phyloP scores from a whole-genome alignment of 2,797 vertebrate species.

The Gymnocypris eckloni region DNA sequence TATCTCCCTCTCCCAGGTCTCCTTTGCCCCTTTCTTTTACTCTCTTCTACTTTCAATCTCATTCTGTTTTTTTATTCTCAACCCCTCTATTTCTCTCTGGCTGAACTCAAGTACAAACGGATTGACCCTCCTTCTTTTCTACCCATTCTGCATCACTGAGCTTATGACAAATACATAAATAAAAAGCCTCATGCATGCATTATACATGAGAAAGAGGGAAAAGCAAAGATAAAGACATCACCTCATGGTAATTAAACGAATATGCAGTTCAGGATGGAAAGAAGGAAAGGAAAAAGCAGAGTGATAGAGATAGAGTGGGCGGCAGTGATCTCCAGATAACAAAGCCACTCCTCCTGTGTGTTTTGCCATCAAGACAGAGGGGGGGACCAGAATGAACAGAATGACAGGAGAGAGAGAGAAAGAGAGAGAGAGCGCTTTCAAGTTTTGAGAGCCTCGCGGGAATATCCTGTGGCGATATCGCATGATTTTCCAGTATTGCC shows the following conservation, averaged over 20 bases:
- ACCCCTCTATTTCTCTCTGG: slow-evolving; percentile 57
- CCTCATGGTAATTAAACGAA: slow-evolving; percentile 24
- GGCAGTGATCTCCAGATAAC: slow-evolving; percentile 57
- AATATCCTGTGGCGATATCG: slow-evolving; percentile 66
- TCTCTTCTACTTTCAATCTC: slow-evolving; percentile 34
- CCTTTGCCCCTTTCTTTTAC: slow-evolving; percentile 29
- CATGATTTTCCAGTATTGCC: slow-evolving; percentile 63
- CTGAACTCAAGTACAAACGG: slow-evolving; percentile 66
- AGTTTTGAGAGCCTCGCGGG: slow-evolving; percentile 59
- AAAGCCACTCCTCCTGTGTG: slow-evolving; percentile 37
- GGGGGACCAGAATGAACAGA: slow-evolving; percentile 57
- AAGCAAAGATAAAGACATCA: slow-evolving; percentile 1
- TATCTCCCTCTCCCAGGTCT: slow-evolving; percentile 21
- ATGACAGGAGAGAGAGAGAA: slow-evolving; percentile 31
- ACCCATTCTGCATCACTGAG: slow-evolving; percentile 60
- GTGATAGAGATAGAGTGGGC: slow-evolving; percentile 18
- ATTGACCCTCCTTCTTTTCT: slow-evolving; percentile 54
- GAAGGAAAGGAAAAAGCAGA: slow-evolving; percentile 50
- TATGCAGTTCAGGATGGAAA: slow-evolving; percentile 33
- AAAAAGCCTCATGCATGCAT: slow-evolving; percentile 62
- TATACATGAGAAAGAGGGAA: slow-evolving; percentile 38
- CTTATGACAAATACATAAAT: slow-evolving; percentile 58
- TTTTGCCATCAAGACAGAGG: slow-evolving; percentile 60
- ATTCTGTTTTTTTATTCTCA: slow-evolving; percentile 59
- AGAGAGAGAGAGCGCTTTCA: slow-evolving; percentile 47